Evolutionary conservation across 2,888 invertebrate genomes (phyloP).

Genomic region (Apocheima hispidaria): DNA sequence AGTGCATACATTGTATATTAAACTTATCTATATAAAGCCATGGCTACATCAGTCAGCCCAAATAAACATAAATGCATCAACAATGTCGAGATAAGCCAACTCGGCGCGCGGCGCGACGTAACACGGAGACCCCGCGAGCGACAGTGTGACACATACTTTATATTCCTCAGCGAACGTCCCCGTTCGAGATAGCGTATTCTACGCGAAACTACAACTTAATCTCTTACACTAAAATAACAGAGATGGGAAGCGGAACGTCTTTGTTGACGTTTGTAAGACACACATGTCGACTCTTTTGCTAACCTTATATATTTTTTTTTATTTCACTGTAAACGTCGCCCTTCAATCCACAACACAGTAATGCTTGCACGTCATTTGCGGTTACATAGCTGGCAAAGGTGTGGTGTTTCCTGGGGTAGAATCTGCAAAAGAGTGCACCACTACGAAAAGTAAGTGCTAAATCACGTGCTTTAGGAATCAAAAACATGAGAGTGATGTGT

Average conservation of each 20-base stretch:
- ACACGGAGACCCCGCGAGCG: slow-evolving; percentile 31
- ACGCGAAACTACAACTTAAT: slow-evolving; percentile 53
- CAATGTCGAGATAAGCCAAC: slow-evolving; percentile 27
- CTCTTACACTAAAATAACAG: slow-evolving; percentile 63
- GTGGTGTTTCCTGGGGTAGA: no score
- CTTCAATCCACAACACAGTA: no score
- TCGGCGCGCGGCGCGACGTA: no score
- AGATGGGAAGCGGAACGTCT: slow-evolving; percentile 58
- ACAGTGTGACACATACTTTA: slow-evolving; percentile 48
- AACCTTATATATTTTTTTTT: background rate
- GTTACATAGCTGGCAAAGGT: no score
- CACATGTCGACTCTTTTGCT: slow-evolving; percentile 42
- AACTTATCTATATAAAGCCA: background rate
- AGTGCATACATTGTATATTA: background rate
- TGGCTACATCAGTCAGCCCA: background rate
- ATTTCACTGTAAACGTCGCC: no score
- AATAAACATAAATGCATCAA: slow-evolving; percentile 33
- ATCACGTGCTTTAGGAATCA: background rate
- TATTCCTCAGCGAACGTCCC: slow-evolving; percentile 53
- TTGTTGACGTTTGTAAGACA: slow-evolving; percentile 56
- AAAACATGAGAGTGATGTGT: background rate
- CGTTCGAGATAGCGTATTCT: slow-evolving; percentile 50
- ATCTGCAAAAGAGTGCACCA: no score
- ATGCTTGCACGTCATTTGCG: no score
- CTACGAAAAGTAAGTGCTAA: no score